Base-by-base conservation (phyloP, 2,113 vertebrate species). In the Ceratotherium simum region DNA sequence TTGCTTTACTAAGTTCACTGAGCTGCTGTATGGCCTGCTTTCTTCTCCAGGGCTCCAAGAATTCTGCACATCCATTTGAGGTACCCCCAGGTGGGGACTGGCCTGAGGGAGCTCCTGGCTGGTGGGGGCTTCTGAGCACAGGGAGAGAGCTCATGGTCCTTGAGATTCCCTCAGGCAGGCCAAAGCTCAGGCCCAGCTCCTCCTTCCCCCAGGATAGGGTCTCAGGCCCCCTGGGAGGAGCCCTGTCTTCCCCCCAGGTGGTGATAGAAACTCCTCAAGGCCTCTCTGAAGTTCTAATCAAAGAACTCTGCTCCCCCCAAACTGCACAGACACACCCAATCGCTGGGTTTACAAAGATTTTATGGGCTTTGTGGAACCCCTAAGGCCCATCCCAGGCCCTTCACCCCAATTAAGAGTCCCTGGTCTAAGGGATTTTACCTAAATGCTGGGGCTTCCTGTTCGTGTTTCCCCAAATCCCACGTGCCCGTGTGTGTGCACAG, bases 401-500 rank as follows among this genome's bases (percentile, higher is more conserved):
- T 23, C 6, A 1, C 67, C 33, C 23, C 29, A n/a, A 48, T 27
- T 17, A 46, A 65, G 58, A n/a, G 8, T 33, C 13, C 8, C 6
- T 23, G 8, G 39, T 54, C 58, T 8, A 33, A 18, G 8, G 46
- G 27, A 76, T 48, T 31, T 31, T 69, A 29, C 73, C 21, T 42
- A 21, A 86, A 39, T 25, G 1, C 1, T 2, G 8, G 80, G 25
- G 21, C 23, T 2, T 75, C 31, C 51, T 16, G 2, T 20, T 23
- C 5, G 12, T 8, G 17, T 33, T 36, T 18, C 51, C 21, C 39
- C 58, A 67, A 16, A 21, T 8, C 64, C 82, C 36, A 20, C 0
- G 2, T 13, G 46, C 13, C 2, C 0, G 12, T 1, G 13, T 60
- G 39, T 31, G 58, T 48, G 10, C 48, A 48, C 0, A 2, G n/a